These are phyloP conservation scores for Xylota sylvarum DNA, from an alignment of 2,888 invertebrate genomes.

Conservation along the genomic window DNA sequence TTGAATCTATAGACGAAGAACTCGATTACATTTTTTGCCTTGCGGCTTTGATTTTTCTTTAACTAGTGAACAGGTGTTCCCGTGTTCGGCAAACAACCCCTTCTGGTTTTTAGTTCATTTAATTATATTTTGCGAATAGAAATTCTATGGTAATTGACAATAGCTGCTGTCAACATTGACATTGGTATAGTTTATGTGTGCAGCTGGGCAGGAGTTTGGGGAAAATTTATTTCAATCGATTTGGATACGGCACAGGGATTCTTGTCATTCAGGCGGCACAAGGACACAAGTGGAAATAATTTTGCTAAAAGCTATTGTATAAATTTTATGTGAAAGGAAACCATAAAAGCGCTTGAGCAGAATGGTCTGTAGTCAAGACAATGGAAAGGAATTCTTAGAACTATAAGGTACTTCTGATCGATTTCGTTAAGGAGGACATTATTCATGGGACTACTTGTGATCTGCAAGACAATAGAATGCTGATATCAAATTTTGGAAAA, in stretches of 20 bases:
- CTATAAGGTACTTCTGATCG: neutral
- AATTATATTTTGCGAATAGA: constrained; percentile 2
- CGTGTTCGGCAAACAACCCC: neutral
- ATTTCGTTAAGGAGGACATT: too few relatives aligned
- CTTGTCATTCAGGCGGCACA: constrained; percentile 17
- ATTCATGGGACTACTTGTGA: neutral
- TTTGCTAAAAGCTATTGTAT: constrained; percentile 22
- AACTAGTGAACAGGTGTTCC: constrained; percentile 9
- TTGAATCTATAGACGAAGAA: neutral
- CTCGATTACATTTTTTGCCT: neutral
- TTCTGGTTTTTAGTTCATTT: neutral
- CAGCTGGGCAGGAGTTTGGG: neutral
- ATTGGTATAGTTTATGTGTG: constrained; percentile 16
- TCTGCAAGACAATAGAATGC: too few relatives aligned
- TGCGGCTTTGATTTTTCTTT: neutral
- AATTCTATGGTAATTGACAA: constrained; percentile 13
- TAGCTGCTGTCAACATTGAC: constrained; percentile 12
- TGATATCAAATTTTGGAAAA: too few relatives aligned
- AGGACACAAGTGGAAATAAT: constrained; percentile 14
- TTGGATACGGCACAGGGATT: neutral
- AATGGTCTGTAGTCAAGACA: neutral
- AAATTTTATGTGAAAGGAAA: constrained; percentile 6
- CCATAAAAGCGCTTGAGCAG: constrained; percentile 1
- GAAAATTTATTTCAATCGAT: constrained; percentile 16
- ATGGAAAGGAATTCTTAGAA: neutral